Conservation (phyloP, 1,140 invertebrate species). For the Tetragonula clypearis region DNA sequence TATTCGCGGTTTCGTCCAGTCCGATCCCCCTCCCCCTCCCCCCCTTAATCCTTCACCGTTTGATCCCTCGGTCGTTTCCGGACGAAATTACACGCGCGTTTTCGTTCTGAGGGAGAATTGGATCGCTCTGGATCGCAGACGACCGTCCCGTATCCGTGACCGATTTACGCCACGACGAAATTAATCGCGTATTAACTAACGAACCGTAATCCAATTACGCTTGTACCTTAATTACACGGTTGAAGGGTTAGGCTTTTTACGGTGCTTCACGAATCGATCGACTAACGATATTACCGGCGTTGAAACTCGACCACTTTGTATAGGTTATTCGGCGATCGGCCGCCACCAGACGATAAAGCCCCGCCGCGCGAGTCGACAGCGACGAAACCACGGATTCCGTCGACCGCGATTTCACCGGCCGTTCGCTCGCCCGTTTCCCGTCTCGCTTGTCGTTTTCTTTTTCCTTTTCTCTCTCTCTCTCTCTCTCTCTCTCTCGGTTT, state of each 20-base stretch:
- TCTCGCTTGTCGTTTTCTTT: slow-evolving; percentile 5
- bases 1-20: background rate
- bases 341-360: background rate
- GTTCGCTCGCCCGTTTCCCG: slow-evolving; percentile 43
- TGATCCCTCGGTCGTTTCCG: background rate
- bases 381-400: slow-evolving; percentile 63
- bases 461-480: too few species aligned
- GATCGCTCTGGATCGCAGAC: too few species aligned
- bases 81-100: too few species aligned
- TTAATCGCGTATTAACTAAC: slow-evolving; percentile 33
- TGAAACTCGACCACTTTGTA: slow-evolving; percentile 31
- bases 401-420: slow-evolving; percentile 68
- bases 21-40: background rate
- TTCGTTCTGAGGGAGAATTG: background rate
- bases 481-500: slow-evolving; percentile 26
- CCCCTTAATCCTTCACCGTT: too few species aligned
- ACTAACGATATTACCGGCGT: slow-evolving; percentile 47
- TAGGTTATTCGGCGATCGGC: slow-evolving; percentile 1
- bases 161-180: slow-evolving; percentile 23
- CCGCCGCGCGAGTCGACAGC: background rate
- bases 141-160: background rate
- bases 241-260: slow-evolving; percentile 18
- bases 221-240: slow-evolving; percentile 28
- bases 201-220: slow-evolving; percentile 36
- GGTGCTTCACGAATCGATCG: slow-evolving; percentile 51